Conservation (phyloP, 2,797 vertebrate genomes). For the Eulemur rubriventer region DNA sequence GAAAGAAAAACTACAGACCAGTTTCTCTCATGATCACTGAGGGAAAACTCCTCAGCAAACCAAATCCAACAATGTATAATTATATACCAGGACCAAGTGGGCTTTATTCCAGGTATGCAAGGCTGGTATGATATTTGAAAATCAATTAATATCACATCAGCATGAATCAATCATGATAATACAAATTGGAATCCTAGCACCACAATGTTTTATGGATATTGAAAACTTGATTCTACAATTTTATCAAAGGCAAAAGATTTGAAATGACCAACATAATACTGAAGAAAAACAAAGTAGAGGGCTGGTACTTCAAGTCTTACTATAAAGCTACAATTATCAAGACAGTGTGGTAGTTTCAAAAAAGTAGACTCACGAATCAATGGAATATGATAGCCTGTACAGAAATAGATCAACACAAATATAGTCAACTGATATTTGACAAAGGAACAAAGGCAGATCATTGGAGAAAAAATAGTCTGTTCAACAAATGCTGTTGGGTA, state of each 20-base stretch:
- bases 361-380: background rate
- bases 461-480: background rate
- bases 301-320: background rate
- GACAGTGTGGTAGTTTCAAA: background rate
- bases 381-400: background rate
- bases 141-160: background rate
- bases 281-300: background rate
- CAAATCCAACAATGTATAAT: background rate
- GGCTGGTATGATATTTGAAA: background rate
- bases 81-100: background rate
- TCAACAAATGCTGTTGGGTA: background rate
- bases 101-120: background rate
- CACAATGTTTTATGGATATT: background rate
- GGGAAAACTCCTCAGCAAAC: background rate
- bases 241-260: background rate
- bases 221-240: background rate
- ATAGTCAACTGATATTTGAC: background rate
- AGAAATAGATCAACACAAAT: background rate
- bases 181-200: background rate
- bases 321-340: background rate
- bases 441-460: background rate
- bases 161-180: background rate
- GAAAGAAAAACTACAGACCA: background rate
- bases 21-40: background rate
- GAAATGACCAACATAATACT: background rate